Percentiles rank a stretch among this genome's conserved stretches.
These are phyloP conservation scores for Ciconia boyciana DNA, from an alignment of 2,113 vertebrate genomes.

Conservation along the genomic window DNA sequence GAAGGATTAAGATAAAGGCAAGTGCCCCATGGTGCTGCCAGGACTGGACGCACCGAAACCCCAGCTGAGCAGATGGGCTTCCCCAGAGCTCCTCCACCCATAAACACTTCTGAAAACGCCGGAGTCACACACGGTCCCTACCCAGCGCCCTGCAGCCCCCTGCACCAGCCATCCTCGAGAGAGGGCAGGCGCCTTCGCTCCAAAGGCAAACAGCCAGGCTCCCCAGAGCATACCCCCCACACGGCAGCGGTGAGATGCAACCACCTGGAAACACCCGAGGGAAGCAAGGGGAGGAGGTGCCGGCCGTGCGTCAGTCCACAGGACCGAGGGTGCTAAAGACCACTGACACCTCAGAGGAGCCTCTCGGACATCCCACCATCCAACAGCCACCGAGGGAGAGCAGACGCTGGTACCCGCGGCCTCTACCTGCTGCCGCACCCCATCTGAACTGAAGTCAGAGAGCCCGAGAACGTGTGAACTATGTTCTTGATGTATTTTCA, in stretches of 20 bases:
- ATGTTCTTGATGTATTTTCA: rapidly evolving
- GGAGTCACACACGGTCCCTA: rapidly evolving
- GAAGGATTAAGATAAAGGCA: background rate
- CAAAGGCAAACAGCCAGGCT: background rate
- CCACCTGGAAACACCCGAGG: background rate
- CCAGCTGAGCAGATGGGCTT: rapidly evolving
- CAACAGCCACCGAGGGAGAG: rapidly evolving
- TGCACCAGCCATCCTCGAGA: background rate
- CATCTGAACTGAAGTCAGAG: background rate
- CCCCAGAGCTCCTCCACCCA: rapidly evolving
- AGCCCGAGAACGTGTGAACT: rapidly evolving
- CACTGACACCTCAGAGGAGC: background rate
- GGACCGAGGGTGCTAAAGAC: rapidly evolving
- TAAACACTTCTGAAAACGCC: rapidly evolving
- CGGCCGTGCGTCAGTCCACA: rapidly evolving
- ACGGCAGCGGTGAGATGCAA: rapidly evolving
- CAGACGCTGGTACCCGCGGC: rapidly evolving
- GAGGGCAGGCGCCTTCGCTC: background rate
- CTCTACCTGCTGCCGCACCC: background rate
- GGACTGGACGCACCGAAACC: rapidly evolving
- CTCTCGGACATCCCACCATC: background rate
- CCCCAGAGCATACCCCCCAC: background rate
- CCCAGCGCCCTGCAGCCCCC: background rate
- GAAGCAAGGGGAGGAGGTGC: background rate
- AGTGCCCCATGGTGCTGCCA: rapidly evolving